Conservation (phyloP, 2,113 vertebrate genomes). For the Malaclemys terrapin region DNA sequence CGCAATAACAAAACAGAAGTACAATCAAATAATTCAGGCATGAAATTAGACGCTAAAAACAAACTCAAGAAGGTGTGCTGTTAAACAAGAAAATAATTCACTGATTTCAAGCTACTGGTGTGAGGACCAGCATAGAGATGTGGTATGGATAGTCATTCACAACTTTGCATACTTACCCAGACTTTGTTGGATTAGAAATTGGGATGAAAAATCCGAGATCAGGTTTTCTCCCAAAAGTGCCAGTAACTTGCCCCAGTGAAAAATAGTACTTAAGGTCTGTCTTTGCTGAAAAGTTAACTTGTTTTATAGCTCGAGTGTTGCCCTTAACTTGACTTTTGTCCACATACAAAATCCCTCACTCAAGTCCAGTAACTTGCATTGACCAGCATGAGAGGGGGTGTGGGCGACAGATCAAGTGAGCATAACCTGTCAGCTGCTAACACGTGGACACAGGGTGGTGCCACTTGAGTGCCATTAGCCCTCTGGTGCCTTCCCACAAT, state of each 20-base stretch:
- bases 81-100: background rate
- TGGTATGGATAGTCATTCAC: background rate
- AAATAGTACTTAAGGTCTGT: background rate
- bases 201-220: background rate
- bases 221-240: background rate
- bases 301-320: background rate
- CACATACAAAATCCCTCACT: background rate
- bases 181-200: fast-evolving
- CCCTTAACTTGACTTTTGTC: background rate
- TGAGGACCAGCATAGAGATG: background rate
- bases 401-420: background rate
- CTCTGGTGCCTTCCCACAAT: background rate
- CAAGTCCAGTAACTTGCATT: background rate
- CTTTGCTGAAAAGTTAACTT: background rate
- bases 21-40: background rate
- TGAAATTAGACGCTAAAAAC: background rate
- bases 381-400: background rate
- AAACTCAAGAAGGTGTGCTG: background rate
- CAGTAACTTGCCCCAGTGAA: background rate
- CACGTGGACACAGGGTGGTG: background rate
- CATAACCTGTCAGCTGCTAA: background rate
- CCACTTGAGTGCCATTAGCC: background rate
- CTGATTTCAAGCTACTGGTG: background rate
- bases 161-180: fast-evolving
- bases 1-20: background rate